Evolutionary conservation across 2,888 invertebrate species (phyloP).

Genomic region (Campoletis raptor): DNA sequence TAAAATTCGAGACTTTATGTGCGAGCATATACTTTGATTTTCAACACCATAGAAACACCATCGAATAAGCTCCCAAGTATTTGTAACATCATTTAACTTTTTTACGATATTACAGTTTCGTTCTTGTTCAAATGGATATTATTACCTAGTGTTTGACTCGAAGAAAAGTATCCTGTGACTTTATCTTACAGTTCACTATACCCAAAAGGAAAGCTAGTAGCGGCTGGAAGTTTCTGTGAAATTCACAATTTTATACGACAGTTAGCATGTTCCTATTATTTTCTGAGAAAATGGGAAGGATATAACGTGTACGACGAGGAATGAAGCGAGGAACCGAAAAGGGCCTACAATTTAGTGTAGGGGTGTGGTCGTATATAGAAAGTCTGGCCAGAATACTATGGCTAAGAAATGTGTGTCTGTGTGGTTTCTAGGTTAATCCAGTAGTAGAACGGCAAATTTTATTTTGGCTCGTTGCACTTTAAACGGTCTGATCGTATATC

Average conservation of each 20-base stretch:
- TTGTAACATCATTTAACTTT: constrained; percentile 1
- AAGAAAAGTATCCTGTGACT: constrained; percentile 19
- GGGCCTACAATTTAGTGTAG: constrained; percentile 50
- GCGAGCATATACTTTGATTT: neutral
- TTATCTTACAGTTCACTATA: neutral
- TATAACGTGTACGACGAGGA: constrained; percentile 44
- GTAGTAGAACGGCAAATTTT: constrained; percentile 69
- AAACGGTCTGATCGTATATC: constrained; percentile 71
- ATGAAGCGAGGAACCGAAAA: constrained; percentile 52
- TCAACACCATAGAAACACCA: neutral
- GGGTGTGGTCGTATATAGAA: constrained; percentile 48
- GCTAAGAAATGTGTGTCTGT: constrained; percentile 38
- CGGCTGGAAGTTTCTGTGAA: constrained; percentile 30
- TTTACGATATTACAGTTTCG: constrained; percentile 29
- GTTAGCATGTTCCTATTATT: constrained; percentile 64
- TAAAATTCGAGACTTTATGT: neutral
- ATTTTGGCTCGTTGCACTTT: constrained; percentile 72
- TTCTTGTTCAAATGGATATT: constrained; percentile 45
- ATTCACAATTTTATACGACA: constrained; percentile 62
- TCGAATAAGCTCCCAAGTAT: constrained; percentile 1
- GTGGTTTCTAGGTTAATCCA: constrained; percentile 67
- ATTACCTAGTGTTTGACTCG: constrained; percentile 27
- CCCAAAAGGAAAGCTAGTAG: neutral
- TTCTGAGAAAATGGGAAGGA: constrained; percentile 59
- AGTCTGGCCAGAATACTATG: constrained; percentile 26